phyloP scores from a whole-genome alignment of 1,140 invertebrate genomes.

The Zaprionus vittiger region DNA sequence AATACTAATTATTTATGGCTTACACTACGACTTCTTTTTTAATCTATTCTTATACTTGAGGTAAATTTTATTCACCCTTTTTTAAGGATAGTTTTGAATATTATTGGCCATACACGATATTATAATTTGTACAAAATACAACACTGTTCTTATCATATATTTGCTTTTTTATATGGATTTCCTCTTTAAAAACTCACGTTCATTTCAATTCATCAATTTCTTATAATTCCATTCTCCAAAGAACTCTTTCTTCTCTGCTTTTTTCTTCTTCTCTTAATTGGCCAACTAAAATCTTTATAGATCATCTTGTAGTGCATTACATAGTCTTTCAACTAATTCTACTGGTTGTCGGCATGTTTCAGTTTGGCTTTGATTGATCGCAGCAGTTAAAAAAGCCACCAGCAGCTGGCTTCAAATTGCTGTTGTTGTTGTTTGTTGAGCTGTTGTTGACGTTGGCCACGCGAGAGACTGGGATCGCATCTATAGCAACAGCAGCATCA shows the following conservation, averaged over 20 bases:
- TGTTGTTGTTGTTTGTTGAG: conserved; percentile 39
- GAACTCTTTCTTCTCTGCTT: not conserved
- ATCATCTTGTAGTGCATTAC: conserved; percentile 26
- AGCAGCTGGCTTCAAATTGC: conserved; percentile 44
- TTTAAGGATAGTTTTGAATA: too few species aligned
- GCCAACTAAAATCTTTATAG: conserved; percentile 1
- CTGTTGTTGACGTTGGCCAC: conserved; percentile 52
- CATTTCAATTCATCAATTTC: not conserved
- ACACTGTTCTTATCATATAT: not conserved
- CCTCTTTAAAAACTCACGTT: not conserved
- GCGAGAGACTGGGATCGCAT: conserved; percentile 20
- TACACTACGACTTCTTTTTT: too few species aligned
- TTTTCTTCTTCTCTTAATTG: not conserved
- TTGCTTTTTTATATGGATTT: not conserved
- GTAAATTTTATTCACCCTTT: too few species aligned
- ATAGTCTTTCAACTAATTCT: conserved; percentile 20
- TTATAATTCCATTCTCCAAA: not conserved
- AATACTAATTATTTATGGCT: too few species aligned
- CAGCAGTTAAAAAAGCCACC: conserved; percentile 43
- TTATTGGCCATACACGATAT: too few species aligned
- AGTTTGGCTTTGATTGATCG: conserved; percentile 67
- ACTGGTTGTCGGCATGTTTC: conserved; percentile 52
- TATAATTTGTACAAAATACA: too few species aligned
- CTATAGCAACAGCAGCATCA: conserved; percentile 4
- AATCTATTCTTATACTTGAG: too few species aligned